Conservation (phyloP, 2,797 vertebrate genomes). For the Pteronotus mesoamericanus region DNA sequence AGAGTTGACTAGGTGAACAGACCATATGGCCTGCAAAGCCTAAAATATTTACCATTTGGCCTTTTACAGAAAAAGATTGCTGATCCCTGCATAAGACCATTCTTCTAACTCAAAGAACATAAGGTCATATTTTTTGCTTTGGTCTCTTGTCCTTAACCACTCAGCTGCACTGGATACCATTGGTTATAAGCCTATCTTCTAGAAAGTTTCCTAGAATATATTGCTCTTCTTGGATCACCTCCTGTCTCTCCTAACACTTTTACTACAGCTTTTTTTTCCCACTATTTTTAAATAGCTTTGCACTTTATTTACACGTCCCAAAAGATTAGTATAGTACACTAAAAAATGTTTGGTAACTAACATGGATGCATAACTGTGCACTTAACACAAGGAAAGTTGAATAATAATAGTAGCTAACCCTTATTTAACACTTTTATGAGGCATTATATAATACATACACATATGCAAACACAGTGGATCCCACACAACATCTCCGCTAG, state of each 20-base stretch:
- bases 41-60: not conserved
- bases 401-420: not conserved
- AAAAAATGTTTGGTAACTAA: not conserved
- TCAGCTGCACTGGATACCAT: not conserved
- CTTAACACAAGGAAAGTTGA: not conserved
- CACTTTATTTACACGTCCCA: not conserved
- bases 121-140: not conserved
- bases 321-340: not conserved
- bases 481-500: not conserved
- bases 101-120: not conserved
- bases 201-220: not conserved
- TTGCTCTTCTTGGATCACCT: not conserved
- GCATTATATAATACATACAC: not conserved
- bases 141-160: not conserved
- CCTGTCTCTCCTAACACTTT: not conserved
- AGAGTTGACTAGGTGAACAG: not conserved
- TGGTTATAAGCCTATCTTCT: not conserved
- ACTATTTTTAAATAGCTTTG: slow-evolving; percentile 11
- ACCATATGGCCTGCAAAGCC: not conserved
- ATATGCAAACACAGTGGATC: not conserved
- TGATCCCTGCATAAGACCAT: not conserved
- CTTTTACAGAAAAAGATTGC: not conserved
- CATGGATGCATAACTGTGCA: not conserved
- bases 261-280: not conserved
- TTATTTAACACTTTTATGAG: not conserved